Evolutionary conservation across 2,888 invertebrate genomes (phyloP).

Genomic region (Dasysyrphus tricinctus): DNA sequence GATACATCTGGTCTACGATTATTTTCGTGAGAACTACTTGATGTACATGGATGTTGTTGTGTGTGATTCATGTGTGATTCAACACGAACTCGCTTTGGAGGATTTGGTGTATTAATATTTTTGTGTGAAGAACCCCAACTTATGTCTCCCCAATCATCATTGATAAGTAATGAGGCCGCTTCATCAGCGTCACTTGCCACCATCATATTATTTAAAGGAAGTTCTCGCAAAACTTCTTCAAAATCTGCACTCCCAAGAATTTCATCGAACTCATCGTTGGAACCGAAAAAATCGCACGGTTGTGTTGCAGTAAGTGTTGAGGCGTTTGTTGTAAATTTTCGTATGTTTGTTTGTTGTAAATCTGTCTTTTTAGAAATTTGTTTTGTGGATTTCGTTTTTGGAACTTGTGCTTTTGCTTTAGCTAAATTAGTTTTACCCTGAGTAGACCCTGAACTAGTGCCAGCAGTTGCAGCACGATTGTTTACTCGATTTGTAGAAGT

Average conservation of each 20-base stretch:
- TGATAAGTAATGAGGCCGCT: constrained; percentile 36
- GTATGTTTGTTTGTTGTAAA: constrained; percentile 30
- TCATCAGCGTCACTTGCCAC: constrained; percentile 41
- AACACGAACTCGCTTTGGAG: constrained; percentile 36
- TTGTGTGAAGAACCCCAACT: constrained; percentile 73
- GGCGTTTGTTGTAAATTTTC: constrained; percentile 26
- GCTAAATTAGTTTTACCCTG: neutral
- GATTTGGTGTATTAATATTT: neutral
- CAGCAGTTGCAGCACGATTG: neutral
- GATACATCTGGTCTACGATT: neutral
- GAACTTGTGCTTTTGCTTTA: neutral
- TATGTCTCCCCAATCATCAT: constrained; percentile 76
- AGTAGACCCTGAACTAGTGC: neutral
- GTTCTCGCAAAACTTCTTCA: constrained; percentile 60
- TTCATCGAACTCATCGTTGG: constrained; percentile 81
- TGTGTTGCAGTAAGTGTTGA: neutral
- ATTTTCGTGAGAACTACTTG: neutral
- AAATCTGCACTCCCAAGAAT: constrained; percentile 79
- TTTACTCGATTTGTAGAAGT: constrained; percentile 42
- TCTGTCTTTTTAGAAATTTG: neutral
- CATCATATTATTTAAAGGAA: constrained; percentile 21
- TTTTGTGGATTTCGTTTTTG: constrained; percentile 2
- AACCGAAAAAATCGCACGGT: constrained; percentile 78
- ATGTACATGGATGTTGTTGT: neutral
- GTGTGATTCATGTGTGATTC: too few relatives aligned